These are phyloP conservation scores for Beris morrisii DNA, from an alignment of 2,888 invertebrate genomes.

Conservation along the genomic window DNA sequence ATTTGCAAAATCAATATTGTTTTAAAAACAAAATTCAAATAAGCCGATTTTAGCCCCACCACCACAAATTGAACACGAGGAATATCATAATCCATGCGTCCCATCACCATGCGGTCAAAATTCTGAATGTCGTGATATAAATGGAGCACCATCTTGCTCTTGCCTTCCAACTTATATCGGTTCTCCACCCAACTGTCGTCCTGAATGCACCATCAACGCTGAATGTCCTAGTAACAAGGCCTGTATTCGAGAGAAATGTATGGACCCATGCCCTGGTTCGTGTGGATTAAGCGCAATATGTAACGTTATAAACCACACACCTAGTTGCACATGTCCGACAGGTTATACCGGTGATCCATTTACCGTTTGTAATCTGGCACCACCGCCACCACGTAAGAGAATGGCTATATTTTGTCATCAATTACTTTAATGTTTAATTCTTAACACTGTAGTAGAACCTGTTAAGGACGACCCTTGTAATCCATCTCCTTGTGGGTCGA, in stretches of 20 bases:
- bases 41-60: slow-evolving; percentile 44
- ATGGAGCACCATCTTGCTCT: slow-evolving; percentile 65
- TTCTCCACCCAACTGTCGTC: slow-evolving; percentile 70
- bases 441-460: slow-evolving; percentile 40
- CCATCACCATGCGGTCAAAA: slow-evolving; percentile 72
- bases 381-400: slow-evolving; percentile 50
- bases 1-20: neutral
- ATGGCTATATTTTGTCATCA: neutral
- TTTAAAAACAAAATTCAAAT: neutral
- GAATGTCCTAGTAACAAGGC: slow-evolving; percentile 76
- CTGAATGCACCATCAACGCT: slow-evolving; percentile 70
- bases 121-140: slow-evolving; percentile 65
- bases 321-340: slow-evolving; percentile 71
- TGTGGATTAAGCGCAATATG: slow-evolving; percentile 70
- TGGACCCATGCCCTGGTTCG: slow-evolving; percentile 78
- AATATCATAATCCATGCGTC: slow-evolving; percentile 60
- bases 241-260: slow-evolving; percentile 76
- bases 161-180: slow-evolving; percentile 69
- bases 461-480: slow-evolving; percentile 59
- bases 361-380: slow-evolving; percentile 60
- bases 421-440: neutral
- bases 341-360: slow-evolving; percentile 79
- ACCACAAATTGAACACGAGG: slow-evolving; percentile 43
- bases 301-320: slow-evolving; percentile 70
- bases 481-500: slow-evolving; percentile 71